Evolutionary conservation across 2,113 vertebrate species (phyloP).

Genomic region (Pipa parva): DNA sequence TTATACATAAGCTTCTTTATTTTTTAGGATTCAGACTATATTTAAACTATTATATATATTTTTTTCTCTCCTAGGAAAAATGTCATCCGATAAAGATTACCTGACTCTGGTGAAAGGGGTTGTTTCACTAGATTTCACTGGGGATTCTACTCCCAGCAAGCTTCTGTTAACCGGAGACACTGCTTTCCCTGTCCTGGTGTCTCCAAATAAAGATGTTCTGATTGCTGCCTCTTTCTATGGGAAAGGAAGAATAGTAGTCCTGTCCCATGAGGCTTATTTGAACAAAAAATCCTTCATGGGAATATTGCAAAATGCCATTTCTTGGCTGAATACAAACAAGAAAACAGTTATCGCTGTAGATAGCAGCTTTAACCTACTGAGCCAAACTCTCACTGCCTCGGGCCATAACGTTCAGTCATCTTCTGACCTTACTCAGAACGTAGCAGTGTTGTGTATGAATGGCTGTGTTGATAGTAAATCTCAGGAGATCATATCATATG

Average conservation of each 20-base stretch:
- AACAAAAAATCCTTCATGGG: slow-evolving; percentile 53
- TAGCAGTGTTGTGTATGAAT: slow-evolving; percentile 69
- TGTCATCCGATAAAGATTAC: slow-evolving; percentile 53
- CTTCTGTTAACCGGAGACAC: slow-evolving; percentile 61
- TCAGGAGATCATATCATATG: slow-evolving; percentile 63
- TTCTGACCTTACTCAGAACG: slow-evolving; percentile 43
- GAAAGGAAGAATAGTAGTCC: slow-evolving; percentile 72
- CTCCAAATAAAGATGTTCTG: slow-evolving; percentile 57
- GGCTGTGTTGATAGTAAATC: slow-evolving; percentile 60
- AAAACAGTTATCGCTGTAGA: slow-evolving; percentile 63
- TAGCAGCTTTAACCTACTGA: slow-evolving; percentile 50
- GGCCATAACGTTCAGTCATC: slow-evolving; percentile 47
- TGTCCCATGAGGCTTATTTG: slow-evolving; percentile 75
- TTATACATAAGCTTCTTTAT: no score
- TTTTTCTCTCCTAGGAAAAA: no score
- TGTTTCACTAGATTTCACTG: slow-evolving; percentile 53
- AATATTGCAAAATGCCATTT: slow-evolving; percentile 73
- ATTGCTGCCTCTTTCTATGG: slow-evolving; percentile 71
- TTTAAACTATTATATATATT: no score
- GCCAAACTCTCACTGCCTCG: slow-evolving; percentile 55
- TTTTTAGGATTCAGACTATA: no score
- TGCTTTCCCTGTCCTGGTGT: slow-evolving; percentile 65
- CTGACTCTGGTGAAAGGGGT: slow-evolving; percentile 56
- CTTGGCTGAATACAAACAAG: slow-evolving; percentile 70
- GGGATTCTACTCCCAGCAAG: slow-evolving; percentile 45